Percentiles rank a stretch among this genome's conserved stretches.
phyloP scores from a whole-genome alignment of 2,888 invertebrate genomes.

The Dioctria linearis region DNA sequence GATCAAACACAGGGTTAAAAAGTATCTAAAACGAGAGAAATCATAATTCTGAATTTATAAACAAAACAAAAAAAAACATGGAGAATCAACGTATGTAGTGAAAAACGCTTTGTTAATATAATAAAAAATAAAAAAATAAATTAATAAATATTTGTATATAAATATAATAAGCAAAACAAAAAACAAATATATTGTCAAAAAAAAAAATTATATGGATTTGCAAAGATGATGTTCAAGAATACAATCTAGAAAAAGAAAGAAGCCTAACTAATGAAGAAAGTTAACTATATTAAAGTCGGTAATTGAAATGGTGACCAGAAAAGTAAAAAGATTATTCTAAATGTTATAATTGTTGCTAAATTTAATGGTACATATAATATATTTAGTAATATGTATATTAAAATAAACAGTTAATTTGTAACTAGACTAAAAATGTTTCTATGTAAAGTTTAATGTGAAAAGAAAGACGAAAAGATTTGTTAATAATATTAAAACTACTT shows the following conservation, averaged over 20 bases:
- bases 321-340: constrained; percentile 56
- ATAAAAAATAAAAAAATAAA: constrained; percentile 28
- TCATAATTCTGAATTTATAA: constrained; percentile 49
- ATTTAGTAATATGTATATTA: constrained; percentile 10
- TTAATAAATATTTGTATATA: constrained; percentile 38
- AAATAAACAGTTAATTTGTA: constrained; percentile 44
- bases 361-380: constrained; percentile 46
- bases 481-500: constrained; percentile 35
- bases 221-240: background rate
- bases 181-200: background rate
- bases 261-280: constrained; percentile 28
- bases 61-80: constrained; percentile 6
- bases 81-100: constrained; percentile 36
- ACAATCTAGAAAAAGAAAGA: background rate
- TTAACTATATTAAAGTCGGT: constrained; percentile 31
- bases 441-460: constrained; percentile 50
- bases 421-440: constrained; percentile 44
- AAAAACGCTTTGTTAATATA: constrained; percentile 50
- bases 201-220: background rate
- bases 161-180: background rate
- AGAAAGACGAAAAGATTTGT: constrained; percentile 28
- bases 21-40: constrained; percentile 43
- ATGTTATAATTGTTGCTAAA: constrained; percentile 58
- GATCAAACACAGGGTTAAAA: constrained; percentile 49
- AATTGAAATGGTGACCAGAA: constrained; percentile 33